These are phyloP conservation scores for Tiaroga cobitis DNA, from an alignment of 2,797 vertebrate genomes.

Conservation along the genomic window DNA sequence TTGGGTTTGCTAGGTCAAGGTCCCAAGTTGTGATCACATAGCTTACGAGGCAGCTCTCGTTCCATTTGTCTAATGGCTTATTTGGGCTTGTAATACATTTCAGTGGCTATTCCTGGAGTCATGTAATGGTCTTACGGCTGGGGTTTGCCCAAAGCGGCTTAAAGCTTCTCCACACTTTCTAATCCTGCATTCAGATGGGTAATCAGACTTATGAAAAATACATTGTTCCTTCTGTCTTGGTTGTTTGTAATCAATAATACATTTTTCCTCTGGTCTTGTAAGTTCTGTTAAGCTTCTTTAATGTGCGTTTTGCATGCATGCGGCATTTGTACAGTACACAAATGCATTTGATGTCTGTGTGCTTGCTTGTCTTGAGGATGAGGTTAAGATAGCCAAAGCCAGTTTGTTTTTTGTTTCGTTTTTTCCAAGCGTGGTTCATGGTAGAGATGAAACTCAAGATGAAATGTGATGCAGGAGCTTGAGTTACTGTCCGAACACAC, in stretches of 20 bases:
- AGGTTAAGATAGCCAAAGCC: slow-evolving; percentile 13
- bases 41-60: slow-evolving; percentile 16
- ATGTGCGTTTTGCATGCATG: neutral
- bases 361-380: neutral
- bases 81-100: slow-evolving; percentile 50
- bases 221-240: neutral
- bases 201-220: slow-evolving; percentile 36
- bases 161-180: slow-evolving; percentile 55
- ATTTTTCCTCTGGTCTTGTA: slow-evolving; percentile 15
- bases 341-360: neutral
- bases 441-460: slow-evolving; percentile 23
- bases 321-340: neutral
- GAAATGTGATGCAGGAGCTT: slow-evolving; percentile 40
- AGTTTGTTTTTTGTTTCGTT: slow-evolving; percentile 25
- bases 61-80: slow-evolving; percentile 54
- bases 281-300: slow-evolving; percentile 7
- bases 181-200: slow-evolving; percentile 63
- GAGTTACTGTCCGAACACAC: slow-evolving; percentile 25
- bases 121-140: slow-evolving; percentile 58
- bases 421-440: neutral
- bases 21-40: slow-evolving; percentile 35
- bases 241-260: neutral
- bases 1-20: slow-evolving; percentile 30
- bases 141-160: slow-evolving; percentile 69
- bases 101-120: slow-evolving; percentile 56